Base-by-base conservation (phyloP, 64 coral and sea anemone genomes). In the Pocillopora verrucosa region DNA sequence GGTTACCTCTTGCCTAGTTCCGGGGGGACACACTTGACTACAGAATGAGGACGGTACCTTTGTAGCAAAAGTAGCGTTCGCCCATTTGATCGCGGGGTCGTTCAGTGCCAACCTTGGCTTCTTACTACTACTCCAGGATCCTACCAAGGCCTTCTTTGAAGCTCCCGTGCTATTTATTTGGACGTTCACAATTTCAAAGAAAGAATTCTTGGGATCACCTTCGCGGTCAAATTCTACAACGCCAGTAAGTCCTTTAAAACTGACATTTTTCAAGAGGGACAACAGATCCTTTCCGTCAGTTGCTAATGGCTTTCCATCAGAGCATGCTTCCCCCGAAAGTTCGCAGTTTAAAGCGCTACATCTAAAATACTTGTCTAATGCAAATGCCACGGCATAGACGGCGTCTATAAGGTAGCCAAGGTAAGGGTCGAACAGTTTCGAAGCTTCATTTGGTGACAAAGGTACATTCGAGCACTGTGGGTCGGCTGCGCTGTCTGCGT, bases 131-230 rank as follows among this genome's bases (percentile, higher is more conserved):
- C 64, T 76, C 75, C 87, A 89, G 25, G 56, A 60, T 62, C 87
- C 87, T 36, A 57, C 72, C 15, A 78, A 10, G 61, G 7, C 37
- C n/a, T 60, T 76, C 61, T 12, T 64, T 37, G 20, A 51, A 12
- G n/a, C 35, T 11, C 20, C 86, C 62, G 20, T 34, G 5, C 69
- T 26, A 19, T 45, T 1, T 10, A 60, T 56, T n/a, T 88, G 86
- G 30, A 88, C 1, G 73, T 88, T 88, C 13, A 88, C 57, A 76
- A 88, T 88, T n/a, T 88, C 69, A 34, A 72, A 88, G 13, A 14
- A 61, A 5, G 86, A 60, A 5, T 60, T 15, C 35, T 60, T 22
- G 20, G 72, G 86, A 76, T 88, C 86, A 12, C 86, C 86, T 13
- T 74, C 16, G 22, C 58, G 51, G 38, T 88, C 70, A 76, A 88